A percentile compares a stretch with the other conserved stretches of the same genome.
Conservation (phyloP, 37 sponge, comb jelly and placozoan species). For the Bolinopsis microptera region DNA sequence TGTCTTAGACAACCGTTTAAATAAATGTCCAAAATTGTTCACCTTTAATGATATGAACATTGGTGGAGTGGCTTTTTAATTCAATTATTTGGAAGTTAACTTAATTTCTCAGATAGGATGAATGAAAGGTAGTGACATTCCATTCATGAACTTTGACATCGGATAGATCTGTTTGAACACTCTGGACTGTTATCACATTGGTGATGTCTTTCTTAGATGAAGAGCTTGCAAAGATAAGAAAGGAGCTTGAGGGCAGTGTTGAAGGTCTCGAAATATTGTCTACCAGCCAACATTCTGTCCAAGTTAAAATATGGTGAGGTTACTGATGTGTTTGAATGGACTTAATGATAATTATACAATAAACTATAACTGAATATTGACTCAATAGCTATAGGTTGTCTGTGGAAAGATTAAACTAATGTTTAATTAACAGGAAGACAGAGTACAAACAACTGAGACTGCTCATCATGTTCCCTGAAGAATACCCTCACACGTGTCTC, state of each 20-base stretch:
- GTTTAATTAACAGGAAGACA: slow-evolving; percentile 73
- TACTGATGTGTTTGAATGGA: too few relatives aligned
- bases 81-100: too few relatives aligned
- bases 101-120: background rate
- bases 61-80: too few relatives aligned
- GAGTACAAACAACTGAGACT: slow-evolving; percentile 73
- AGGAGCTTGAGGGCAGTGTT: slow-evolving; percentile 18
- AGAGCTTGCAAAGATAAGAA: slow-evolving; percentile 62
- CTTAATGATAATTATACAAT: too few relatives aligned
- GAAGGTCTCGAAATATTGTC: slow-evolving; percentile 69
- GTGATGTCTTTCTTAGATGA: slow-evolving; percentile 66
- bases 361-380: too few relatives aligned
- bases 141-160: slow-evolving; percentile 8
- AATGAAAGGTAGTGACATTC: background rate
- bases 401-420: too few relatives aligned
- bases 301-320: slow-evolving; percentile 72
- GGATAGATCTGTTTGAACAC: background rate
- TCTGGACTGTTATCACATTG: background rate
- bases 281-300: slow-evolving; percentile 70
- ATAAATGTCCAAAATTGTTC: too few relatives aligned
- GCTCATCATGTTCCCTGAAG: slow-evolving; percentile 77
- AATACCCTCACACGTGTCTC: slow-evolving; percentile 72
- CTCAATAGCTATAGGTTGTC: too few relatives aligned
- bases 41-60: too few relatives aligned
- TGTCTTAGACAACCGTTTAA: too few relatives aligned